These are phyloP conservation scores for Oithona nana DNA, from an alignment of 2,888 invertebrate species.

Conservation along the genomic window DNA sequence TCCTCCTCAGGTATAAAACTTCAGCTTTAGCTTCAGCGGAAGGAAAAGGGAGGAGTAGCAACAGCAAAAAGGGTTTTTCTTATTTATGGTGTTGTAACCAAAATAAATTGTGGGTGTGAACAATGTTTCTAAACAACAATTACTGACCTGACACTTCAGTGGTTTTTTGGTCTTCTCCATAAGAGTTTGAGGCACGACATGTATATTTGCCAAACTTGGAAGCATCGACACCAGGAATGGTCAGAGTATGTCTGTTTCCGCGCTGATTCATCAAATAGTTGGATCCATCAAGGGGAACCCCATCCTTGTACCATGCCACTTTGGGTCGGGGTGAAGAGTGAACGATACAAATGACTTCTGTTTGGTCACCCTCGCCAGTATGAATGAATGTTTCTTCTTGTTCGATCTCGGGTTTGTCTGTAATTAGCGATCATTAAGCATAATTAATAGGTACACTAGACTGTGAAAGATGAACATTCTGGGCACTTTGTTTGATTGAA, in stretches of 20 bases:
- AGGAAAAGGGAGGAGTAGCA: too few species aligned
- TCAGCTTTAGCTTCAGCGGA: too few species aligned
- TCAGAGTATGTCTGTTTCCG: constrained; percentile 3
- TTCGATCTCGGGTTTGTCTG: constrained; percentile 9
- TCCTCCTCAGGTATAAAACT: too few species aligned
- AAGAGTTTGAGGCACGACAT: neutral
- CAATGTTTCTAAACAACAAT: neutral
- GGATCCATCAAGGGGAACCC: neutral
- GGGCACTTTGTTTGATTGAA: too few species aligned
- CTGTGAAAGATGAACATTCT: too few species aligned
- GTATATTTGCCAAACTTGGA: constrained; percentile 1
- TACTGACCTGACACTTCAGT: constrained; percentile 3
- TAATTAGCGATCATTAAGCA: neutral
- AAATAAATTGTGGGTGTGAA: neutral
- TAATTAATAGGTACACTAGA: too few species aligned
- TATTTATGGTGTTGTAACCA: neutral
- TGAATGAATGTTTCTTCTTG: constrained; percentile 13
- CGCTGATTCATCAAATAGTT: neutral
- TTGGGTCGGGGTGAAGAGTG: constrained; percentile 5
- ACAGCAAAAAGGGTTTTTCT: too few species aligned
- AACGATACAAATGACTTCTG: constrained; percentile 7
- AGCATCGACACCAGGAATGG: neutral
- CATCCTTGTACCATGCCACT: constrained; percentile 5
- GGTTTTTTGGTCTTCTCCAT: constrained; percentile 6
- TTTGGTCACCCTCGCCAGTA: constrained; percentile 5